A percentile compares a stretch with the other conserved stretches of the same genome.
Conservation (phyloP, 2,113 vertebrate genomes). For the Dicentrarchus labrax region DNA sequence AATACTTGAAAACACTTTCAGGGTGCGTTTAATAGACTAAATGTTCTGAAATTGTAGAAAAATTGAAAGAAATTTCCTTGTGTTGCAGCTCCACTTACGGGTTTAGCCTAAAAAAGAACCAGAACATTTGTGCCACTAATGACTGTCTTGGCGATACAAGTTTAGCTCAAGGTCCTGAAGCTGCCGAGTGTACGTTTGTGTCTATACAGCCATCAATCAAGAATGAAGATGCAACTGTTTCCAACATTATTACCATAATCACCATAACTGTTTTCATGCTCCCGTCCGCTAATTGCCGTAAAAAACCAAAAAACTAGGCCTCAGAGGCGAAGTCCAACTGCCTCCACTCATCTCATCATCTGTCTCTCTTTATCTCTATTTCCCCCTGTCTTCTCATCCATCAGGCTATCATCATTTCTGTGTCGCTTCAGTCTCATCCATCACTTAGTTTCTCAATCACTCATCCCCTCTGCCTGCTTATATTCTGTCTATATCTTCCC, state of each 20-base stretch:
- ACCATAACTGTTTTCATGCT: constrained; percentile 23
- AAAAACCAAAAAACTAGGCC: constrained; percentile 47
- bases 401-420: constrained; percentile 74
- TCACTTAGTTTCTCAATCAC: constrained; percentile 73
- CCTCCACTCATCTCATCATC: constrained; percentile 68
- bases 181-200: constrained; percentile 11
- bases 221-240: constrained; percentile 22
- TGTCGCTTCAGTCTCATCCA: constrained; percentile 73
- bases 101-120: constrained; percentile 1
- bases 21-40: constrained; percentile 13
- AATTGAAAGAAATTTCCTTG: background rate
- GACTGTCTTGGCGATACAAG: constrained; percentile 3
- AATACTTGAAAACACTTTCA: constrained; percentile 14
- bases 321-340: constrained; percentile 57
- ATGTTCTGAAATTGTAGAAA: background rate
- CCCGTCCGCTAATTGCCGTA: constrained; percentile 22
- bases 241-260: constrained; percentile 53
- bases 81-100: constrained; percentile 14
- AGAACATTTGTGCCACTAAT: background rate
- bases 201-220: constrained; percentile 47
- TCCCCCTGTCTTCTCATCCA: constrained; percentile 70
- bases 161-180: constrained; percentile 23
- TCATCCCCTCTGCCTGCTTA: constrained; percentile 54
- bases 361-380: constrained; percentile 75
- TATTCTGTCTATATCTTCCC: constrained; percentile 49